These are phyloP conservation scores for Whitmania pigra DNA, from an alignment of 1,140 invertebrate species.

Conservation along the genomic window DNA sequence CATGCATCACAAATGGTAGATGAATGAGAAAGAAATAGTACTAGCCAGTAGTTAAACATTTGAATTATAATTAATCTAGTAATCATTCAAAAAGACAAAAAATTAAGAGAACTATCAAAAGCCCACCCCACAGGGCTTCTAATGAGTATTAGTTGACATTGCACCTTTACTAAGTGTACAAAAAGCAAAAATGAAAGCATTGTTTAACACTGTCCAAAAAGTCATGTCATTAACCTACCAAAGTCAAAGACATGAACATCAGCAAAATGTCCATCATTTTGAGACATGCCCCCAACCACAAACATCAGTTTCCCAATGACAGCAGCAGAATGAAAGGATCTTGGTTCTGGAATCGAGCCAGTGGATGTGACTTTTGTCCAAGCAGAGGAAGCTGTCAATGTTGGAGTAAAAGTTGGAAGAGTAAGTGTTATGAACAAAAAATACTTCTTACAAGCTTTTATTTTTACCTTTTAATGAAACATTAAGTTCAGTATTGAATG, in stretches of 20 bases:
- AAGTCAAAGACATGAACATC: constrained; percentile 37
- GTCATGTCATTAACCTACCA: constrained; percentile 30
- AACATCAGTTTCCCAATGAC: constrained; percentile 33
- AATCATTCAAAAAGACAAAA: too few species aligned
- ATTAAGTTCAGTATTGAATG: not conserved
- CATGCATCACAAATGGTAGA: too few species aligned
- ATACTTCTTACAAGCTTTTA: not conserved
- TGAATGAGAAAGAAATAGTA: too few species aligned
- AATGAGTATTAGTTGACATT: too few species aligned
- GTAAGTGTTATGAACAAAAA: constrained; percentile 11
- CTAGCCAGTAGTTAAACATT: too few species aligned
- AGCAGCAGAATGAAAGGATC: constrained; percentile 36
- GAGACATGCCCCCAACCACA: constrained; percentile 34
- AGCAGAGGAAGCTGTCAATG: constrained; percentile 28
- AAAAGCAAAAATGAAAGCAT: not conserved
- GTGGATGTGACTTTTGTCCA: constrained; percentile 31
- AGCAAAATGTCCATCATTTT: constrained; percentile 33
- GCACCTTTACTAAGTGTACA: too few species aligned
- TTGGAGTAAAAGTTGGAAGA: too few species aligned
- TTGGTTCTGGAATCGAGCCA: constrained; percentile 32
- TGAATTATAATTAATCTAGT: too few species aligned
- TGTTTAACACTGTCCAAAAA: not conserved
- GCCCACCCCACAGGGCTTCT: too few species aligned
- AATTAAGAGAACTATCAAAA: too few species aligned
- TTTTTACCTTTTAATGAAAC: not conserved